Evolutionary conservation across 2,113 vertebrate genomes (phyloP).

Genomic region (Ceyx cyanopectus): DNA sequence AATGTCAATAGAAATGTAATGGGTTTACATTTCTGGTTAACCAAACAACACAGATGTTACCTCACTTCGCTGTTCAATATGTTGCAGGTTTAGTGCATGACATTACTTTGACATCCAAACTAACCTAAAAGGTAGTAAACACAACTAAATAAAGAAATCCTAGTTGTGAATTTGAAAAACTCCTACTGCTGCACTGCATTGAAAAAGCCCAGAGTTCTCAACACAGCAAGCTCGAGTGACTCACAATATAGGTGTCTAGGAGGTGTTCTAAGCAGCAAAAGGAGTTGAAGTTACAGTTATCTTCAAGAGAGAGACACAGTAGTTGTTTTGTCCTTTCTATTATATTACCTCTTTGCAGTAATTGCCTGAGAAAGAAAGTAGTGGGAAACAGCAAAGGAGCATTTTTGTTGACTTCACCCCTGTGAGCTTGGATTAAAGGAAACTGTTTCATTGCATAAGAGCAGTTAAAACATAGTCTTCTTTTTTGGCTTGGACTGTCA

Average conservation of each 20-base stretch:
- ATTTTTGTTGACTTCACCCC: slow-evolving; percentile 34
- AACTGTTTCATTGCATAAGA: background rate
- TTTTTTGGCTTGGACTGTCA: background rate
- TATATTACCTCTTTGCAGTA: background rate
- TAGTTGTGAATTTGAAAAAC: background rate
- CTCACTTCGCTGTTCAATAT: slow-evolving; percentile 15
- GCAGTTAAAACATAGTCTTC: background rate
- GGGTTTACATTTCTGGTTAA: slow-evolving; percentile 49
- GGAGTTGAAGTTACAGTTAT: background rate
- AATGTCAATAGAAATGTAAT: slow-evolving; percentile 4
- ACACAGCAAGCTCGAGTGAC: background rate
- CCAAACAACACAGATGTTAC: background rate
- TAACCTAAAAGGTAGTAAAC: slow-evolving; percentile 51
- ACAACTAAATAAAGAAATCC: slow-evolving; percentile 16
- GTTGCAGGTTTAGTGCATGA: slow-evolving; percentile 9
- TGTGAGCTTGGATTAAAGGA: background rate
- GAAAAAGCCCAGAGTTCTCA: slow-evolving; percentile 14
- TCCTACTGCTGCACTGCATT: background rate
- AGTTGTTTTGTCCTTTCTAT: slow-evolving; percentile 46
- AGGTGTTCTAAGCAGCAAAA: background rate
- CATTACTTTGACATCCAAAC: slow-evolving; percentile 38
- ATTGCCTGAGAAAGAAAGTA: background rate
- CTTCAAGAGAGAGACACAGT: slow-evolving; percentile 14
- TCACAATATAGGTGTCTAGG: slow-evolving; percentile 7
- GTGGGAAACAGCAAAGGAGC: background rate